Conservation (phyloP, 2,888 invertebrate species). For the Eupithecia subfuscata region DNA sequence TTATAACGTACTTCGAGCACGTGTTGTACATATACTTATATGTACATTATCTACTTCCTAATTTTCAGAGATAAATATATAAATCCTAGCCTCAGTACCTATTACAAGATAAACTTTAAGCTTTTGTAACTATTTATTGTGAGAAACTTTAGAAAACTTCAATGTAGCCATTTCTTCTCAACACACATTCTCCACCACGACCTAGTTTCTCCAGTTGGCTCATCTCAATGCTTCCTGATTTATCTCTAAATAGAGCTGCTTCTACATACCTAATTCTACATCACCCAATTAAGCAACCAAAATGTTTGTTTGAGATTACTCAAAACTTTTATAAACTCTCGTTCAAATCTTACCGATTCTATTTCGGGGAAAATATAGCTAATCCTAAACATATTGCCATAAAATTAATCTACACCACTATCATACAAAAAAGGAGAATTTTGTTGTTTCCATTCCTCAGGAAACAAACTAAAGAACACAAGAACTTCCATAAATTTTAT, state of each 20-base stretch:
- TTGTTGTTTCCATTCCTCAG: neutral
- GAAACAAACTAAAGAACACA: no score
- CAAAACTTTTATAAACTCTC: neutral
- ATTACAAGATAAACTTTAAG: neutral
- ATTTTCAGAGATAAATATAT: neutral
- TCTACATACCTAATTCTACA: neutral
- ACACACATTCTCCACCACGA: conserved; percentile 27
- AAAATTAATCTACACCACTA: neutral
- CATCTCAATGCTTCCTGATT: conserved; percentile 48
- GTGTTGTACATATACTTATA: no score
- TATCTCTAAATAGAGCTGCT: conserved; percentile 39
- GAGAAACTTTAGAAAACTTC: neutral
- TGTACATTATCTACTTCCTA: no score
- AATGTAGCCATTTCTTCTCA: conserved; percentile 1
- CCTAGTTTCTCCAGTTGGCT: conserved; percentile 56
- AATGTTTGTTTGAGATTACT: conserved; percentile 1
- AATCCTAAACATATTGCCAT: neutral
- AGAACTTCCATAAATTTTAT: no score
- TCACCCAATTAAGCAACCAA: conserved; percentile 6
- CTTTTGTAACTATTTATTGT: no score
- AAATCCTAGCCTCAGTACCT: neutral
- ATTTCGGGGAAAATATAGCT: neutral
- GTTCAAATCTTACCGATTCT: neutral
- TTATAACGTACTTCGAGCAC: no score
- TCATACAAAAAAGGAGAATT: neutral